Evolutionary conservation across 2,113 vertebrate species (phyloP), one percentile per base, ranked within the genome.

Genomic region (Todiramphus saurophagus): DNA sequence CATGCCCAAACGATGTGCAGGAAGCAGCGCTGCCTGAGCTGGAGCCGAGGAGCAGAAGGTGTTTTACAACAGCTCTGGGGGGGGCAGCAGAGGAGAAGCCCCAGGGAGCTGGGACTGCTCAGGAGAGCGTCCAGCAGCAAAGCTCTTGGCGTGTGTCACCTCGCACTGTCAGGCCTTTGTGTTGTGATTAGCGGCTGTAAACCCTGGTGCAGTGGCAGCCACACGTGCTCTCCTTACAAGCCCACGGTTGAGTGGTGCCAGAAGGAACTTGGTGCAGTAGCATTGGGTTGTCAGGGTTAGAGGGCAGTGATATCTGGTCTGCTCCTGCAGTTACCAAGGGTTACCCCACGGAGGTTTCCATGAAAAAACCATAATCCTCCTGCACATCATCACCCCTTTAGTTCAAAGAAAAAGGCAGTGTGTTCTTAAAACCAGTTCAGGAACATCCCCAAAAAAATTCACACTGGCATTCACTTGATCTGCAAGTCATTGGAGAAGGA

Each of bases 401-500:
- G 37, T 39, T n/a, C 0, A 84, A 66, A 53, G 27, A 20, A 74
- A 56, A 84, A 56, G 16, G 37, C 53, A 67, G 44, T 9, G 1
- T 76, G 35, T 84, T 84, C 67, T 56, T 28, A 63, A 51, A 89
- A 56, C 41, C 4, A 2, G 33, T 72, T 64, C 30, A 43, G 74
- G 75, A 76, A 25, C 35, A 39, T 3, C 51, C 66, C 35, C 13
- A 0, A 23, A n/a, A 77, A 83, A 62, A 23, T 51, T 51, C 30
- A 58, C 62, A 69, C 53, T 72, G 24, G 35, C 62, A 67, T 50
- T 37, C 92, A 86, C 21, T 28, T 58, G 86, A 89, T 44, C 82
- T 88, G 73, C 84, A 79, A 85, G n/a, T 90, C 51, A 23, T 37
- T 76, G 68, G 74, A 97, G 66, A 85, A 93, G 85, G 81, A 78